phyloP scores from a whole-genome alignment of 2,888 invertebrate species.

The Drosophila barbarae region DNA sequence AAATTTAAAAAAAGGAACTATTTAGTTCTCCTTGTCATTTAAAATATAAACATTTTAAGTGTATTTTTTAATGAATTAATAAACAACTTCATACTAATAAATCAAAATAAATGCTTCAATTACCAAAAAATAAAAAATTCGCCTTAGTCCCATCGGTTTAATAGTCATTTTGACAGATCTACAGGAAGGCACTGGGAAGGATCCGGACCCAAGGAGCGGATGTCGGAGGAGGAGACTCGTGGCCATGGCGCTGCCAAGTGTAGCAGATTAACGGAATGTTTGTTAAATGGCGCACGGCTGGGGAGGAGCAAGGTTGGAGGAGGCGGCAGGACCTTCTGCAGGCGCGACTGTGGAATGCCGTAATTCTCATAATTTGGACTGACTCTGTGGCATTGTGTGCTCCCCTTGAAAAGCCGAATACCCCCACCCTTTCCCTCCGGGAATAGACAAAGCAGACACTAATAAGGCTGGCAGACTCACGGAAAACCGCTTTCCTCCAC shows the following conservation, averaged over 20 bases:
- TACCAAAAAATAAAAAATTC: neutral
- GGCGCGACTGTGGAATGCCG: conserved; percentile 30
- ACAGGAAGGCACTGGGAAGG: neutral
- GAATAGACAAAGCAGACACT: conserved; percentile 56
- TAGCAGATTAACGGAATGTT: conserved; percentile 72
- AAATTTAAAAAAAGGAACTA: too few relatives aligned
- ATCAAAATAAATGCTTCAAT: neutral
- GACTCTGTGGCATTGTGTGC: conserved; percentile 41
- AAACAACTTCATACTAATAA: too few relatives aligned
- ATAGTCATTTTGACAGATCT: conserved; percentile 14
- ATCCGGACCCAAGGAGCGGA: conserved; percentile 21
- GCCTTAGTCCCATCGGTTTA: neutral
- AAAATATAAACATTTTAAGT: too few relatives aligned
- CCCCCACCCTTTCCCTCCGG: conserved; percentile 7
- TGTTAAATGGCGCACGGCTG: conserved; percentile 66
- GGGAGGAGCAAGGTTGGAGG: conserved; percentile 3
- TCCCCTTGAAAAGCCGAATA: conserved; percentile 7
- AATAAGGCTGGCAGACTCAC: conserved; percentile 52
- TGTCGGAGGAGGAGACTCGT: conserved; percentile 37
- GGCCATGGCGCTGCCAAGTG: conserved; percentile 67
- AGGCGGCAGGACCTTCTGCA: conserved; percentile 9
- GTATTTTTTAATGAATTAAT: too few relatives aligned
- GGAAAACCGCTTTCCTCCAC: conserved; percentile 2
- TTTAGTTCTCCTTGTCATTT: too few relatives aligned
- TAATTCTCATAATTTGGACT: conserved; percentile 56